Evolutionary conservation across 30 jellyfish, hydroid and myxozoan genomes (phyloP).

Genomic region (Hydractinia echinata): DNA sequence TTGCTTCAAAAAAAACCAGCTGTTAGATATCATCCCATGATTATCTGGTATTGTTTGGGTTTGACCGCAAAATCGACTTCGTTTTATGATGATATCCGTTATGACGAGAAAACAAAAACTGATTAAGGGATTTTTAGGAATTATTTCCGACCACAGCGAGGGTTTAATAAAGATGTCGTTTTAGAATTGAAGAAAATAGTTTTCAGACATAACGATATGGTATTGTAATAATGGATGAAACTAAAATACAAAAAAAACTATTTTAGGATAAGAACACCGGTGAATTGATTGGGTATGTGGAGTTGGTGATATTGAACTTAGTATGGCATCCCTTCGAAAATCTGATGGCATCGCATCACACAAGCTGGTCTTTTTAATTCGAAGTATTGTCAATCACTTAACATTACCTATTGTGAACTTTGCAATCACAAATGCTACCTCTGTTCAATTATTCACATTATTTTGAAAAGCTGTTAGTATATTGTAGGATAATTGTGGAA

Average conservation of each 20-base stretch:
- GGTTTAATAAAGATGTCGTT: conserved; percentile 42
- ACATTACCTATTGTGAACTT: conserved; percentile 40
- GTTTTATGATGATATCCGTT: conserved; percentile 40
- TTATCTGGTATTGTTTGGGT: too few relatives aligned
- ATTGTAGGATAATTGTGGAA: neutral
- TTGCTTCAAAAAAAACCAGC: conserved; percentile 23
- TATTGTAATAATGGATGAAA: conserved; percentile 29
- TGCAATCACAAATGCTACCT: conserved; percentile 36
- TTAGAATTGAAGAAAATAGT: conserved; percentile 35
- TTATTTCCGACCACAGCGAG: conserved; percentile 48
- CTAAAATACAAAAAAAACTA: conserved; percentile 39
- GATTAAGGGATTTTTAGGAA: conserved; percentile 50
- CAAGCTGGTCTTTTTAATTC: conserved; percentile 43
- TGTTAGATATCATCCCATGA: too few relatives aligned
- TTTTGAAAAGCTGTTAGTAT: conserved; percentile 53
- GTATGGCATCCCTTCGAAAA: conserved; percentile 33
- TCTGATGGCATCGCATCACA: conserved; percentile 37
- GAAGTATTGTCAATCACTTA: conserved; percentile 42
- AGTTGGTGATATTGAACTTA: conserved; percentile 51
- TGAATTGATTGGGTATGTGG: conserved; percentile 57
- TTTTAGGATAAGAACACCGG: conserved; percentile 68
- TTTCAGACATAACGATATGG: conserved; percentile 17
- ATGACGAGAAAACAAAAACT: conserved; percentile 52
- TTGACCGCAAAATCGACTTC: conserved; percentile 34
- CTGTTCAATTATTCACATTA: conserved; percentile 30